Percentiles rank a stretch among this genome's conserved stretches.
phyloP scores from a whole-genome alignment of 2,888 invertebrate species.

The Bibio marci region DNA sequence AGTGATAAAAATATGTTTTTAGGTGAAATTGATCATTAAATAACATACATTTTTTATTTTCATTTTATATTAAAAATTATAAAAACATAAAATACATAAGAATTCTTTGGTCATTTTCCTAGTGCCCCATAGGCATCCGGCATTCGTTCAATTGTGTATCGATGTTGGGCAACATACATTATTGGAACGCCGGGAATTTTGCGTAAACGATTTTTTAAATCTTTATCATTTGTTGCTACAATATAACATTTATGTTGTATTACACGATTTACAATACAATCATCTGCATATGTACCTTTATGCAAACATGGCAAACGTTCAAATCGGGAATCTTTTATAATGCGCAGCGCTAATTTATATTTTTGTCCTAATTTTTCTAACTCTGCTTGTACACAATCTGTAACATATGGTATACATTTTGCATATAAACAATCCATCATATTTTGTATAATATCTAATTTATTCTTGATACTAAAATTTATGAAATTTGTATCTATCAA shows the following conservation, averaged over 20 bases:
- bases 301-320: conserved; percentile 85
- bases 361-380: conserved; percentile 92
- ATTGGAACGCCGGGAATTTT: conserved; percentile 99
- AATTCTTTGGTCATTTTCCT: conserved; percentile 1
- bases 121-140: conserved; percentile 92
- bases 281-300: conserved; percentile 98
- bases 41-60: background rate
- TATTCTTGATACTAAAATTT: conserved; percentile 95
- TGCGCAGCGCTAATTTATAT: conserved; percentile 84
- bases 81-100: background rate
- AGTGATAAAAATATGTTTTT: conserved; percentile 92
- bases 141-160: conserved; percentile 94
- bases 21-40: conserved; percentile 70
- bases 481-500: conserved; percentile 93
- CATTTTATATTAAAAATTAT: conserved; percentile 1
- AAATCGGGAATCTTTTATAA: conserved; percentile 88
- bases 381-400: conserved; percentile 95
- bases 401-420: conserved; percentile 94
- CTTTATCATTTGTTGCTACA: conserved; percentile 97
- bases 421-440: conserved; percentile 99
- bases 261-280: conserved; percentile 90
- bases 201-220: conserved; percentile 82
- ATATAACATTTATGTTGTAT: conserved; percentile 99
- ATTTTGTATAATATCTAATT: conserved; percentile 86
- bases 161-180: conserved; percentile 88